Evolutionary conservation across 2,113 vertebrate species (phyloP), one percentile per base, ranked within the genome.

Genomic region (Rynchops niger): DNA sequence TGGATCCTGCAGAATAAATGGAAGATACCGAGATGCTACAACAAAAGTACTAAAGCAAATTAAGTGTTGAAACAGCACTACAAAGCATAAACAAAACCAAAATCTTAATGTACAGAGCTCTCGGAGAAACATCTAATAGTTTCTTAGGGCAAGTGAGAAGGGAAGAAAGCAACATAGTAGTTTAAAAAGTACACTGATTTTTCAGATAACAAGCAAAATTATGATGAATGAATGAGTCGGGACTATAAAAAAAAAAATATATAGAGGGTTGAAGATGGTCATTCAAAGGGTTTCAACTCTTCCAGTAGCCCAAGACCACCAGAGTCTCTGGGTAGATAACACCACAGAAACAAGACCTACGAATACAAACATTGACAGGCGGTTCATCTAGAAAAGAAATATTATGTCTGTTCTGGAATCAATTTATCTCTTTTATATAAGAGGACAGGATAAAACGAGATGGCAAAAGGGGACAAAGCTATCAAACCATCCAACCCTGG

Each of bases 281-380:
- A 32, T 4, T 52, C 38, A 65, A 2, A n/a, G 11, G 38, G 26
- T 56, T 61, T 86, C 53, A 69, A 22, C 23, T 86, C 32, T 36
- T 30, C 34, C 59, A 36, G 25, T 11, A 22, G 53, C 17, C 43
- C 59, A 88, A 8, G 15, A 18, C 15, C 34, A 38, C 29, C 56
- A 29, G 42, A 72, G 32, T 11, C 22, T 15, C 29, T 72, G 56
- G 25, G 27, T 16, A 19, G 69, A 38, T 13, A 52, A 36, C 34
- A 82, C 2, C 38, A 49, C 17, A 62, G 76, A 86, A 63, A 47
- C 0, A 0, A 89, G 38, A 19, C 18, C 59, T 9, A 1, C 1
- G 18, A 74, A 11, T 26, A 16, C 9, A 45, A 81, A 25, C 22
- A 45, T 0, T 3, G 25, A 9, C 11, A 61, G 45, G 8, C 1